phyloP scores from a whole-genome alignment of 2,888 invertebrate genomes.

The Mythimna vitellina region DNA sequence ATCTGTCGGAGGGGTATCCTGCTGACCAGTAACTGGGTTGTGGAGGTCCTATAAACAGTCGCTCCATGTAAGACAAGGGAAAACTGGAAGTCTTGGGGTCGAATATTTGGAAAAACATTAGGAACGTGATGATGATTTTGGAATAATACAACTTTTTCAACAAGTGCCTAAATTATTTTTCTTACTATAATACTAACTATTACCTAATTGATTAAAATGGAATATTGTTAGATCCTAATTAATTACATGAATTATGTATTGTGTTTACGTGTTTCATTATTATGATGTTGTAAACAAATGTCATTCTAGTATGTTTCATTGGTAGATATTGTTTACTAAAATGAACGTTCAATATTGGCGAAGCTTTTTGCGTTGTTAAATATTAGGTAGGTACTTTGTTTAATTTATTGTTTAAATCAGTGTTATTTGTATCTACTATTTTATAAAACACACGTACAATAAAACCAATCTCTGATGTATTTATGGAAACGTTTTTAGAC shows the following conservation, averaged over 20 bases:
- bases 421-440: conserved; percentile 7
- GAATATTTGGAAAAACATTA: no score
- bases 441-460: not conserved
- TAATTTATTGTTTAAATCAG: conserved; percentile 11
- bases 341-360: conserved; percentile 3
- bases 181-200: not conserved
- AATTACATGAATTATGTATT: not conserved
- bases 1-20: no score
- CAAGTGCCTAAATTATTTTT: not conserved
- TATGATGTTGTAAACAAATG: not conserved
- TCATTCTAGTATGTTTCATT: not conserved
- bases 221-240: not conserved
- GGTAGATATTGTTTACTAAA: conserved; percentile 1
- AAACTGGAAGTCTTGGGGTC: no score
- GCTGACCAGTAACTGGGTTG: no score
- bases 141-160: no score
- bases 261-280: conserved; percentile 8
- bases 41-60: no score
- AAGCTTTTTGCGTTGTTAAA: conserved; percentile 31
- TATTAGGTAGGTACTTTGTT: conserved; percentile 1
- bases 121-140: no score
- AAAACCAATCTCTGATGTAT: not conserved
- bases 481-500: no score
- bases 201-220: not conserved
- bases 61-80: no score